Evolutionary conservation across 1,140 invertebrate genomes (phyloP), one percentile per base, ranked within the genome.

Genomic region (Trichonephila inaurata): DNA sequence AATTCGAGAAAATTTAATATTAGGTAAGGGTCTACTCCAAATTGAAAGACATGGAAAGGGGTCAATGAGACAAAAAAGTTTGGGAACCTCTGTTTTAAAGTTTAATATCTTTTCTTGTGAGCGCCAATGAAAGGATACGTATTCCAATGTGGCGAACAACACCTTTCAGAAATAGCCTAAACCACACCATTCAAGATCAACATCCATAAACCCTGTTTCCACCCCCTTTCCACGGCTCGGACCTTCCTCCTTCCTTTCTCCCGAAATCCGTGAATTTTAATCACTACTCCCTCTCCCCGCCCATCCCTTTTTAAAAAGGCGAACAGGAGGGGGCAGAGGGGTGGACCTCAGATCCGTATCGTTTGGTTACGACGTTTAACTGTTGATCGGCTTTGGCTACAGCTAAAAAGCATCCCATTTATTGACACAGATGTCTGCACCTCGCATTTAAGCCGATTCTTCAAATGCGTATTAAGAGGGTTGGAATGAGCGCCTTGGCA

Each of bases 281-380:
- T 89, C 87, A 89, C 87, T 72, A 21, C 21, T 60, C 18, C 58
- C 51, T 51, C 10, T 12, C 51, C 51, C 51, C 51, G 10, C 51
- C 51, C 51, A 51, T 85, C 51, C 82, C 24, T 60, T 60, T 72
- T 72, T 16, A 7, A 51, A 58, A 58, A 51, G 19, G 6, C 10
- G 44, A 40, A 51, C 51, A 8, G 51, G 51, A 58, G 16, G 21
- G 19, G 51, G 24, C 5, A 85, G 21, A n/a, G 21, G 44, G 18
- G 44, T 16, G 69, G 28, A 72, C 28, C 28, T 3, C 12, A 72
- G 69, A 72, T 72, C 24, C 24, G 24, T 16, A 51, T 28, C 87
- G 87, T 44, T 89, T 89, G 87, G 87, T 64, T 19, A 51, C 89
- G 89, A 77, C 89, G 60, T 90, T 90, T 90, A 90, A 90, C 21